phyloP scores from a whole-genome alignment of 64 coral and sea anemone species.

The Pachyseris speciosa region DNA sequence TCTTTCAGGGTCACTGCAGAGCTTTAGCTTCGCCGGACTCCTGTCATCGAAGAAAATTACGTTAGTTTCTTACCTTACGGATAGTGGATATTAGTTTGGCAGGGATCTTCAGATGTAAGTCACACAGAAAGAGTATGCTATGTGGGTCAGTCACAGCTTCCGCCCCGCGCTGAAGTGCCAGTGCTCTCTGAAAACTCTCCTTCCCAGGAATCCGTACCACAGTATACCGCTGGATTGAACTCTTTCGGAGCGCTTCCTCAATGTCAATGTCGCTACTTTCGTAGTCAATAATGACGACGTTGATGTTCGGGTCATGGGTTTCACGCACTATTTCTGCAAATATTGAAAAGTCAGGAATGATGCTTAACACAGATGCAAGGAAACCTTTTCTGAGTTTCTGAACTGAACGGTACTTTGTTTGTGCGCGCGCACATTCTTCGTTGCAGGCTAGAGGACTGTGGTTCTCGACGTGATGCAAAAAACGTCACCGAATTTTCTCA shows the following conservation, averaged over 20 bases:
- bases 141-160: constrained; percentile 76
- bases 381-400: background rate
- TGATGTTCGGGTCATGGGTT: constrained; percentile 64
- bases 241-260: constrained; percentile 51
- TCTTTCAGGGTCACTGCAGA: too few relatives aligned
- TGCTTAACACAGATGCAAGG: background rate
- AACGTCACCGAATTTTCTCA: too few relatives aligned
- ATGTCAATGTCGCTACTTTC: constrained; percentile 83
- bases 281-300: constrained; percentile 83
- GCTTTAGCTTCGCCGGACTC: too few relatives aligned
- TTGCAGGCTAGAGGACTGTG: too few relatives aligned
- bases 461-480: too few relatives aligned
- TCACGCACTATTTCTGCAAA: constrained; percentile 71
- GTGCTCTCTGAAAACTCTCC: constrained; percentile 71
- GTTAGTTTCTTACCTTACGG: constrained; percentile 62
- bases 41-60: too few relatives aligned
- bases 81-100: constrained; percentile 58
- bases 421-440: too few relatives aligned
- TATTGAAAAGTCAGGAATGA: background rate
- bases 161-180: constrained; percentile 77
- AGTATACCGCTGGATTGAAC: constrained; percentile 54
- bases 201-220: constrained; percentile 60
- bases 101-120: constrained; percentile 90
- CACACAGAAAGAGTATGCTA: constrained; percentile 89
- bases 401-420: too few relatives aligned